A percentile compares a stretch with the other conserved stretches of the same genome.
phyloP scores from a whole-genome alignment of 2,888 invertebrate species.

The Tenthredo distinguenda region DNA sequence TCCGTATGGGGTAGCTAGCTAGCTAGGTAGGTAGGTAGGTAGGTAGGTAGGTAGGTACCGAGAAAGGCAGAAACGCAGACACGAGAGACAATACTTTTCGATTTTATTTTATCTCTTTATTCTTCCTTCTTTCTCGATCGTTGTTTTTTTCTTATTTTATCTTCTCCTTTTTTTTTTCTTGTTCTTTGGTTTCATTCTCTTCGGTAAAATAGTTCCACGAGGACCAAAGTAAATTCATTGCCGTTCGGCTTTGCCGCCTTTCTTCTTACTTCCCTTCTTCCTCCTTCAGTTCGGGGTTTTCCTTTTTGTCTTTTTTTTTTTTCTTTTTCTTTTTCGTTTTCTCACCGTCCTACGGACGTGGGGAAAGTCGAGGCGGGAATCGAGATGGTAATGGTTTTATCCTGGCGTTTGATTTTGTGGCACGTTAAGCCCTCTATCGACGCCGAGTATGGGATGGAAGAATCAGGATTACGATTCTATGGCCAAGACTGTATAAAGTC shows the following conservation, averaged over 20 bases:
- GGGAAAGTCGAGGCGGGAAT: neutral
- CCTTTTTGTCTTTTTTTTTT: neutral
- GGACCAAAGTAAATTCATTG: slow-evolving; percentile 26
- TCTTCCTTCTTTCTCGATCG: neutral
- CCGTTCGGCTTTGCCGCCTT: neutral
- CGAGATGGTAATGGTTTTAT: slow-evolving; percentile 43
- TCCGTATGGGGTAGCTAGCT: slow-evolving; percentile 26
- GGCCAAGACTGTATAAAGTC: neutral
- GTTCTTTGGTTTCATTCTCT: neutral
- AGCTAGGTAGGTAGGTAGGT: neutral
- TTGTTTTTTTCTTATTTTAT: neutral
- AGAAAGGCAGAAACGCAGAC: slow-evolving; percentile 6
- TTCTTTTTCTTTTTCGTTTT: neutral
- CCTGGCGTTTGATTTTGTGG: slow-evolving; percentile 44
- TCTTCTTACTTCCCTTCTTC: neutral
- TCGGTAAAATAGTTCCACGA: neutral
- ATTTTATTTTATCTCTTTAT: slow-evolving; percentile 18
- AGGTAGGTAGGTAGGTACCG: neutral
- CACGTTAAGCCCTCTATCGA: slow-evolving; percentile 21
- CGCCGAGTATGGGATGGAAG: neutral
- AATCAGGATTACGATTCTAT: slow-evolving; percentile 8
- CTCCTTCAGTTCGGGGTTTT: neutral
- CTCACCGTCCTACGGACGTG: neutral
- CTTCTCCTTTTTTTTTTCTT: neutral
- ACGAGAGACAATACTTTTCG: slow-evolving; percentile 27